Evolutionary conservation across 1,140 invertebrate genomes (phyloP).

Genomic region (Pomacea maculata): DNA sequence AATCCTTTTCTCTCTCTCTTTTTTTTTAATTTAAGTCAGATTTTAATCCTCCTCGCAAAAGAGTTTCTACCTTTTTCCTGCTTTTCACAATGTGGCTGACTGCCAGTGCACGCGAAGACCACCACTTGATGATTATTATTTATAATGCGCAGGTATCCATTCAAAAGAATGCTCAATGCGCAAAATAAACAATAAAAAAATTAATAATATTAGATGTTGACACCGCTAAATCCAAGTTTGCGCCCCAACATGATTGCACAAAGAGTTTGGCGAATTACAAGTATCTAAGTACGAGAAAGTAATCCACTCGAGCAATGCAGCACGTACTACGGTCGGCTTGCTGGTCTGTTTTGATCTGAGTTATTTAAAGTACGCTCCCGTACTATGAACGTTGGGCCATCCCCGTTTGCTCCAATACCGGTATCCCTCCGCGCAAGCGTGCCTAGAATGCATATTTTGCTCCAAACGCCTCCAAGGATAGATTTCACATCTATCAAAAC

Average conservation of each 20-base stretch:
- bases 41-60: neutral
- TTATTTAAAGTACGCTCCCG: constrained; percentile 43
- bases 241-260: constrained; percentile 37
- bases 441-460: neutral
- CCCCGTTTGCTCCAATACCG: constrained; percentile 3
- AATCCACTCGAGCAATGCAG: constrained; percentile 12
- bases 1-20: too few species aligned
- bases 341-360: constrained; percentile 47
- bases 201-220: too few species aligned
- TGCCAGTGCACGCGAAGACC: constrained; percentile 22
- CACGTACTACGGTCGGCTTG: constrained; percentile 21
- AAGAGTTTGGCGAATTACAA: constrained; percentile 8
- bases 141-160: too few species aligned
- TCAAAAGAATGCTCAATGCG: too few species aligned
- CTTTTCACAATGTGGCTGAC: constrained; percentile 25
- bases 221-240: constrained; percentile 44
- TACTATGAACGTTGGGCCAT: constrained; percentile 56
- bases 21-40: too few species aligned
- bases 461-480: neutral
- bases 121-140: too few species aligned
- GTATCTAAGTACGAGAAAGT: constrained; percentile 24
- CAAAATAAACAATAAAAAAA: too few species aligned
- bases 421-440: neutral
- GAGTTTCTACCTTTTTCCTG: constrained; percentile 31
- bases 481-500: neutral